Conservation (phyloP, 2,113 vertebrate genomes). For the Chlorodrepanis virens region DNA sequence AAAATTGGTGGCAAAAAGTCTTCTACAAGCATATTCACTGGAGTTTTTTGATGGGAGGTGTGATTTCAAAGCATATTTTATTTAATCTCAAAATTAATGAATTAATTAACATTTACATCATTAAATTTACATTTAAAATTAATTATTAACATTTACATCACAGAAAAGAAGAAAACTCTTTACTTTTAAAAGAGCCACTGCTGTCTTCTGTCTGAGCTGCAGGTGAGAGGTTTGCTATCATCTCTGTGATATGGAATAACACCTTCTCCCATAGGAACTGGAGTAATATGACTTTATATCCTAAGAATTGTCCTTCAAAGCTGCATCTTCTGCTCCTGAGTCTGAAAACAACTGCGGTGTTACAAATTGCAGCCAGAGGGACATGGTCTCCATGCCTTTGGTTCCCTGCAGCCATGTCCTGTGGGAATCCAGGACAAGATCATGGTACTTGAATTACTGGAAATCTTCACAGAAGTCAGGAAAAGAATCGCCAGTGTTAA, state of each 20-base stretch:
- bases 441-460: neutral
- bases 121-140: too few species aligned
- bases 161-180: neutral
- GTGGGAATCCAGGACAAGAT: neutral
- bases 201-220: neutral
- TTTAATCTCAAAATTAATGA: neutral
- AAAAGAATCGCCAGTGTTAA: neutral
- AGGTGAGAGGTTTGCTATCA: neutral
- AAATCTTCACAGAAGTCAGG: neutral
- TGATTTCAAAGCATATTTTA: neutral
- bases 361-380: neutral
- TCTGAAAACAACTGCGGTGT: neutral
- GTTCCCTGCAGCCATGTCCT: neutral
- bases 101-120: neutral
- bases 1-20: neutral
- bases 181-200: neutral
- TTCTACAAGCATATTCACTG: neutral
- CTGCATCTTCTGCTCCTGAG: neutral
- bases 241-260: neutral
- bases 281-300: neutral
- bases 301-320: neutral
- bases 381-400: fast-evolving
- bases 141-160: neutral
- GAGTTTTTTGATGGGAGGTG: neutral
- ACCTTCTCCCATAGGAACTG: neutral